A percentile compares a stretch with the other conserved stretches of the same genome.
These are phyloP conservation scores for Puma concolor DNA, from an alignment of 2,113 vertebrate genomes.

Conservation along the genomic window DNA sequence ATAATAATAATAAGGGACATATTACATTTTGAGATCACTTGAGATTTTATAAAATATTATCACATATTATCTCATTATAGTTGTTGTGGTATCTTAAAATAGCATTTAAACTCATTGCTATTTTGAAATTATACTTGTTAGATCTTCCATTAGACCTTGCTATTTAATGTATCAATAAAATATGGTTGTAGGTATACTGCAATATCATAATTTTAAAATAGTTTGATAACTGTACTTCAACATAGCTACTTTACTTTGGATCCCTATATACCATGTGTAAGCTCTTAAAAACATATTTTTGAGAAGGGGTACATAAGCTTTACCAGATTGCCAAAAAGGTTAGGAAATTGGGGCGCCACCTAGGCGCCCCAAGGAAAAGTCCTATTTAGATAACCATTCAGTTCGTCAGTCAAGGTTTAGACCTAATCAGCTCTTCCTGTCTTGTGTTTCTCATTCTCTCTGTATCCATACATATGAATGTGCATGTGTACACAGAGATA, in stretches of 20 bases:
- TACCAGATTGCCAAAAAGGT: constrained; percentile 18
- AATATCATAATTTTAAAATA: constrained; percentile 36
- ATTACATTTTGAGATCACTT: background rate
- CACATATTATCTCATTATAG: constrained; percentile 38
- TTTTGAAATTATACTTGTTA: constrained; percentile 16
- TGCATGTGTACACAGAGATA: background rate
- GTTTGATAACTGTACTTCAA: background rate
- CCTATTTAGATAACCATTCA: background rate
- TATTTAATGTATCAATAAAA: constrained; percentile 48
- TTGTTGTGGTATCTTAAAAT: constrained; percentile 19
- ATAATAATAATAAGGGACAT: background rate
- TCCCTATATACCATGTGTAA: background rate
- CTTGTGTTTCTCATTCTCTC: background rate
- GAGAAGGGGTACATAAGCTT: background rate
- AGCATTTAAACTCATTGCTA: background rate
- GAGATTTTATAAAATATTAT: constrained; percentile 37
- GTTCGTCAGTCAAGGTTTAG: background rate
- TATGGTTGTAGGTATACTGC: background rate
- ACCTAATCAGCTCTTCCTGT: background rate
- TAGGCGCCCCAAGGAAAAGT: too few relatives aligned
- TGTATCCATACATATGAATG: background rate
- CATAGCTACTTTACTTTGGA: constrained; percentile 39
- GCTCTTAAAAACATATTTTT: constrained; percentile 6
- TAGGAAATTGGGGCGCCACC: background rate
- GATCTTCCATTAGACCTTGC: background rate